Evolutionary conservation across 1,140 invertebrate genomes (phyloP), one percentile per base, ranked within the genome.

Genomic region (Brachystomella parvula): DNA sequence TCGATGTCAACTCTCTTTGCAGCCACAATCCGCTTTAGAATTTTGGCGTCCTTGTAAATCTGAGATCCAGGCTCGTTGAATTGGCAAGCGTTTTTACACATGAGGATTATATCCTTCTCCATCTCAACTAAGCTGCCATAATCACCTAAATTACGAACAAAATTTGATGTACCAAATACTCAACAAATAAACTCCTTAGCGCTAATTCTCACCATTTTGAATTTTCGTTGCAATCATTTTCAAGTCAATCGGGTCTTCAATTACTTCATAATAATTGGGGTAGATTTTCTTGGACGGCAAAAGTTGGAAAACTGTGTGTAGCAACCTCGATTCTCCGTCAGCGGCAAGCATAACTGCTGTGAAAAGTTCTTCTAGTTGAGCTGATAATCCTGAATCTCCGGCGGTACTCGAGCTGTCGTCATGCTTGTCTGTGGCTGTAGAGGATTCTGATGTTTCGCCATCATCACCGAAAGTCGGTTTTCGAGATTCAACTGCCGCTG

Each of bases 31-130:
- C 92, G 94, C 75, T 91, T 91, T 49, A 97, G 77, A 17, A 87
- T 80, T 76, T 93, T 93, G 0, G 94, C 94, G 81, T 96, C 92
- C 78, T 94, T 96, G 76, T 97, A 98, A 72, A 99, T 96, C 76
- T 89, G 86, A 2, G 94, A 97, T 0, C 93, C 92, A 0, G 96
- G 92, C 76, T 97, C 95, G 78, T 98, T 98, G 75, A 96, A 99
- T 3, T 85, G 82, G 76, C 93, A 96, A 0, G 96, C 96, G 81
- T 99, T 99, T 68, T 88, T 88, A 39, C 90, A 89, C 88, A 99
- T 94, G 24, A 92, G 79, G 68, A 89, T 76, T 6, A 99, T 77
- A 81, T 99, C 96, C 64, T 86, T 87, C 77, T 98, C 94, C 80
- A 99, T 82, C 53, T 95, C 91, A 57, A 81, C 78, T 15, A 98